Percentiles rank a stretch among this genome's conserved stretches.
phyloP scores from a whole-genome alignment of 2,797 vertebrate genomes.

The Alectoris magna region DNA sequence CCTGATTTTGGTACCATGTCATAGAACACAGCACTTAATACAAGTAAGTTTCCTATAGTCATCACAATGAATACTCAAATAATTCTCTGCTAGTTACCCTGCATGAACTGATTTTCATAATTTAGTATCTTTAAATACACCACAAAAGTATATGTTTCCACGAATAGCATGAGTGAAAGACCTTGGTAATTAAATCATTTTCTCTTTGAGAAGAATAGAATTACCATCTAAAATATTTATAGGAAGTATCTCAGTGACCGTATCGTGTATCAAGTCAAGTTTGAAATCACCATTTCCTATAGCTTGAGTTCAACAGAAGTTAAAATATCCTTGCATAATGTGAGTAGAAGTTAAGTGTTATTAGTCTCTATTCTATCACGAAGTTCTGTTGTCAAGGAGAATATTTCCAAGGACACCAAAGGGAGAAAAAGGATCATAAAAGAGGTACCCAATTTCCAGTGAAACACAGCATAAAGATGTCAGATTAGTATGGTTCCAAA shows the following conservation, averaged over 20 bases:
- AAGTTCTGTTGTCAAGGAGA: not conserved
- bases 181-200: slow-evolving; percentile 45
- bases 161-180: slow-evolving; percentile 10
- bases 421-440: not conserved
- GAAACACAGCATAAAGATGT: not conserved
- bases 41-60: slow-evolving; percentile 6
- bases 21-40: not conserved
- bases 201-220: slow-evolving; percentile 52
- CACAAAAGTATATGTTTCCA: not conserved
- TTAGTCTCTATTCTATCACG: not conserved
- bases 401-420: not conserved
- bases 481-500: not conserved
- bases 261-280: not conserved
- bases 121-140: slow-evolving; percentile 39
- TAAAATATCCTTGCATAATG: slow-evolving; percentile 48
- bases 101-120: slow-evolving; percentile 43
- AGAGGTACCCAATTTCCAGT: not conserved
- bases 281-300: slow-evolving; percentile 41
- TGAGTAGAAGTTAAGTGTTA: slow-evolving; percentile 6
- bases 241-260: not conserved
- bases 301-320: slow-evolving; percentile 55
- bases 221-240: slow-evolving; percentile 60
- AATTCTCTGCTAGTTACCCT: slow-evolving; percentile 47
- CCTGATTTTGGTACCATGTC: not conserved
- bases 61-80: slow-evolving; percentile 37